Conservation (phyloP, 1,140 invertebrate genomes). For the Ctenoplectra terminalis region DNA sequence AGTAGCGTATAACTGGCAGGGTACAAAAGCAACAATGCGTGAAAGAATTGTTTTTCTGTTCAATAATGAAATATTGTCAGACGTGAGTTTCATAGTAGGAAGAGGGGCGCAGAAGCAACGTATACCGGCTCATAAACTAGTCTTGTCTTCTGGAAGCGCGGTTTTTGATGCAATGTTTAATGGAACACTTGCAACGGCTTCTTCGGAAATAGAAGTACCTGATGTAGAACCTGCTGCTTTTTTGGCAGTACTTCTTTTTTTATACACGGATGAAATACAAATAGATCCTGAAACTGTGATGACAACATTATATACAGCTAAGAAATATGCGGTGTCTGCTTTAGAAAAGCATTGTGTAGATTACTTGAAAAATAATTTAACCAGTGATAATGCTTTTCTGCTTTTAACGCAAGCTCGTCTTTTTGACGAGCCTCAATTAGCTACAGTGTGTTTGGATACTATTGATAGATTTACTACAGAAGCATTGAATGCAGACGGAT, state of each 20-base stretch:
- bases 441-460: constrained; percentile 91
- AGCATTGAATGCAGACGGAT: constrained; percentile 92
- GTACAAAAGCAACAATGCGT: constrained; percentile 89
- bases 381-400: constrained; percentile 93
- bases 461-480: constrained; percentile 94
- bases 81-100: constrained; percentile 92
- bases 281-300: constrained; percentile 94
- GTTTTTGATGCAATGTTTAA: constrained; percentile 96
- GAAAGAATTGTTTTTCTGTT: constrained; percentile 91
- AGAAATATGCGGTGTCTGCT: constrained; percentile 93
- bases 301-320: constrained; percentile 93
- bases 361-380: constrained; percentile 91
- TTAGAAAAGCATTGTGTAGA: constrained; percentile 93
- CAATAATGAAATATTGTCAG: constrained; percentile 91
- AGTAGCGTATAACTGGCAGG: constrained; percentile 85
- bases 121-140: constrained; percentile 93
- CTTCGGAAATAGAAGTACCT: constrained; percentile 90
- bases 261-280: constrained; percentile 93
- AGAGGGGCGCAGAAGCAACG: constrained; percentile 87
- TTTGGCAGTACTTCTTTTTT: constrained; percentile 88
- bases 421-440: constrained; percentile 92
- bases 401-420: constrained; percentile 90
- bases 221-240: constrained; percentile 93
- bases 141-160: constrained; percentile 91
- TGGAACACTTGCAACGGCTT: constrained; percentile 86